These are phyloP conservation scores for Callocephalon fimbriatum DNA, from an alignment of 2,113 vertebrate genomes.

Conservation along the genomic window DNA sequence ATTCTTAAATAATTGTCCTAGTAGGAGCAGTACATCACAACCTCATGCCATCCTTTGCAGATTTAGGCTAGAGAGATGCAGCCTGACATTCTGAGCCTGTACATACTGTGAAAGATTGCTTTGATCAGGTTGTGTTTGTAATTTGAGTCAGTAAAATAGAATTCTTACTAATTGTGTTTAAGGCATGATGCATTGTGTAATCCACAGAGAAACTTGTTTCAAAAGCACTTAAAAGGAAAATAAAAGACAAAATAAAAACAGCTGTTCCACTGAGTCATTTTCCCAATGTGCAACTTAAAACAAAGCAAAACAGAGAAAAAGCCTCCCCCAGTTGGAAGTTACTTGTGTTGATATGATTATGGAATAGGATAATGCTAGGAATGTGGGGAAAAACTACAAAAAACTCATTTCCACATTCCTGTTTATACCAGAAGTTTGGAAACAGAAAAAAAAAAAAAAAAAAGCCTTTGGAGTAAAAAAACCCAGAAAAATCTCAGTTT, in stretches of 20 bases:
- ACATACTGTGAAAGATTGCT: constrained; percentile 13
- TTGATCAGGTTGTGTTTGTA: constrained; percentile 44
- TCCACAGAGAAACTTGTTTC: constrained; percentile 2
- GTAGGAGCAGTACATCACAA: constrained; percentile 1
- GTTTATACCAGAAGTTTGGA: background rate
- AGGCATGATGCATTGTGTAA: constrained; percentile 28
- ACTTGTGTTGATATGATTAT: background rate
- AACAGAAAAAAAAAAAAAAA: background rate
- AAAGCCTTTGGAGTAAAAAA: background rate
- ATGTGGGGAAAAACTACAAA: background rate
- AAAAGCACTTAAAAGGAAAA: background rate
- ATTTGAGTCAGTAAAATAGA: constrained; percentile 42
- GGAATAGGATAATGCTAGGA: background rate
- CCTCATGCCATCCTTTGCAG: background rate
- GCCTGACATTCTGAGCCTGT: constrained; percentile 17
- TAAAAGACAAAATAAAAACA: background rate
- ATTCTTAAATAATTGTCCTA: constrained; percentile 17
- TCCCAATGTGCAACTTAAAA: background rate
- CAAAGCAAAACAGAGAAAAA: constrained; percentile 2
- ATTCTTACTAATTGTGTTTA: constrained; percentile 48
- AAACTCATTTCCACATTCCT: background rate
- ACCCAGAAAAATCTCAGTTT: background rate
- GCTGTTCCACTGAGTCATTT: constrained; percentile 52
- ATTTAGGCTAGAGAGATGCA: background rate
- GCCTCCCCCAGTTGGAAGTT: background rate